Base-by-base conservation (phyloP, 2,888 invertebrate species). In the Ischnus inquisitorius region DNA sequence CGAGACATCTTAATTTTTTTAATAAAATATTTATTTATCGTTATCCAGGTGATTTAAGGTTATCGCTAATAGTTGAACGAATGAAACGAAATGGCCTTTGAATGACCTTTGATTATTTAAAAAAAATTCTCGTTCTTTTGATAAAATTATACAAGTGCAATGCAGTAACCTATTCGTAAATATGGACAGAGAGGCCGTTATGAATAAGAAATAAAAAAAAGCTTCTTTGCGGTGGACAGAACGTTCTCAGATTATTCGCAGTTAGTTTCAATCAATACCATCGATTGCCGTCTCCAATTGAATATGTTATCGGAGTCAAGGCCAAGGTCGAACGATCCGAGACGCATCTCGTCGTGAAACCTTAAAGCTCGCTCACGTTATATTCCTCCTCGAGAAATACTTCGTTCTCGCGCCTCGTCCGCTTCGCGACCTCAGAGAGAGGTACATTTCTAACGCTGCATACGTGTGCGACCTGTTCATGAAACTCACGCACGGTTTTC, bases 401-500 rank as follows among this genome's bases (percentile, higher is more conserved):
- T 41, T 22, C 25, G 71, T 8, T n/a, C 57, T 41, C 25, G 54
- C 22, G 57, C 12, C 28, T 25, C 25, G 25, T 60, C 5, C 46
- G 28, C 60, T 41, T 46, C 28, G 41, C 43, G 46, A 60, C 60
- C 43, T 28, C 28, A 62, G 72, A 34, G 72, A 34, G 5, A 34
- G 34, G 34, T 16, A 39, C 74, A 34, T 51, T 75, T 75, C 39
- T 51, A 75, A 75, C 48, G 74, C 64, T 14, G 34, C 28, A 25
- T 60, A 28, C 28, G 60, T 60, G 22, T 64, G 22, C 48, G 67
- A 82, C 77, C 82, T 74, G 82, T 62, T 67, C 72, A 39, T 51
- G 67, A 78, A 74, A 83, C 54, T 62, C 51, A 34, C 25, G 51
- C 67, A 77, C 71, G 83, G 69, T 71, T 71, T 76, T 65, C 46